Percentiles rank a stretch among this genome's conserved stretches.
Conservation (phyloP, 2,888 invertebrate genomes). For the Fragum sueziense region DNA sequence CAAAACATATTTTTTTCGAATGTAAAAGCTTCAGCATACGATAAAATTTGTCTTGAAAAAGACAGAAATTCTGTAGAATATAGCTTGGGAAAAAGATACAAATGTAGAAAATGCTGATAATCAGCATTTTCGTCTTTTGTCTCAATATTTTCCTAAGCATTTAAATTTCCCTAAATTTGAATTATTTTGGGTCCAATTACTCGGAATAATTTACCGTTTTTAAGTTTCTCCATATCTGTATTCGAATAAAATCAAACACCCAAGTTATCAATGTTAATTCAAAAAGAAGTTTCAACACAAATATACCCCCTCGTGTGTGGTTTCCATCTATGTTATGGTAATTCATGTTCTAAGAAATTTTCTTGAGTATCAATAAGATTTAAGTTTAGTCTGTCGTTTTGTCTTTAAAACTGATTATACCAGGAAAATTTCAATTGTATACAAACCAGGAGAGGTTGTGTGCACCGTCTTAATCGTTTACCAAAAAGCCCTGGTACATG, state of each 20-base stretch:
- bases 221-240: too few relatives aligned
- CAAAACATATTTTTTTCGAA: too few relatives aligned
- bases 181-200: too few relatives aligned
- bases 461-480: too few relatives aligned
- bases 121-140: not conserved
- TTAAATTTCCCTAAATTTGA: too few relatives aligned
- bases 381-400: not conserved
- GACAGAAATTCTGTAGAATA: too few relatives aligned
- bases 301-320: not conserved
- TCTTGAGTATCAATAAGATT: not conserved
- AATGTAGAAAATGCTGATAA: conserved; percentile 8
- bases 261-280: not conserved
- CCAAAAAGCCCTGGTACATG: too few relatives aligned
- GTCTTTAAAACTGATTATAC: not conserved
- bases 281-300: not conserved
- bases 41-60: too few relatives aligned
- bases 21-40: not conserved
- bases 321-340: not conserved
- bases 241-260: too few relatives aligned
- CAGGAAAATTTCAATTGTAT: not conserved
- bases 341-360: not conserved
- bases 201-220: too few relatives aligned
- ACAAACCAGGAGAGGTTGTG: not conserved
- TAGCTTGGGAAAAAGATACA: too few relatives aligned
- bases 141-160: not conserved